Evolutionary conservation across 2,888 invertebrate genomes (phyloP), one percentile per base, ranked within the genome.

Genomic region (Drosophila algonquin): DNA sequence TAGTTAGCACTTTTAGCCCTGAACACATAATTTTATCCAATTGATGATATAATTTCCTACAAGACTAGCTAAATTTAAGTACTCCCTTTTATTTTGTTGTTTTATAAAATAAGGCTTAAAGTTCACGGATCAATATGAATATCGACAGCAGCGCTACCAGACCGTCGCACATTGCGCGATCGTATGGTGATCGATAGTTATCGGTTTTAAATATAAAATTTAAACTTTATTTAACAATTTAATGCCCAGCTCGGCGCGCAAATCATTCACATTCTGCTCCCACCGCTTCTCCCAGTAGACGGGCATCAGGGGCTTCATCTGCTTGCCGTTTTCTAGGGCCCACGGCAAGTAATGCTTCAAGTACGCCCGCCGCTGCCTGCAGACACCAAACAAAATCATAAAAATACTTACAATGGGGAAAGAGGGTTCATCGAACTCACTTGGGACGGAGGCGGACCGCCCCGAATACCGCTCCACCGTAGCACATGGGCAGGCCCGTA

Each of bases 401-500:
- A 35, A 63, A 71, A 48, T 14, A 32, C 16, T 46, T 67, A 55
- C 46, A 68, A 60, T 72, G 44, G 27, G 50, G 9, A n/a, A 35
- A 14, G 27, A 35, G 27, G 45, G 63, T 73, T 61, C 61, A 71
- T 16, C 58, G 45, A 61, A 77, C 76, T 86, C 73, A 92, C 92
- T 96, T 98, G 62, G 97, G 96, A 83, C 95, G 95, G 14, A 99
- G 93, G 79, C 99, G 93, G 14, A 96, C 93, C 2, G 98, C 97
- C 12, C 99, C 99, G 94, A 98, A 98, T 63, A 99, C 93, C 0
- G 97, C 99, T 21, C 97, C 99, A 58, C 96, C 95, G 71, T 97
- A 94, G 90, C 99, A 99, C 99, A 99, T 99, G 0, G 99, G 99
- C 30, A 99, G 93, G 57, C 95, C 96, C 12, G 96, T 97, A 93